A percentile compares a stretch with the other conserved stretches of the same genome.
Evolutionary conservation across 92 coral and sea anemone genomes (phyloP).

Genomic region (Paragorgia papillata): DNA sequence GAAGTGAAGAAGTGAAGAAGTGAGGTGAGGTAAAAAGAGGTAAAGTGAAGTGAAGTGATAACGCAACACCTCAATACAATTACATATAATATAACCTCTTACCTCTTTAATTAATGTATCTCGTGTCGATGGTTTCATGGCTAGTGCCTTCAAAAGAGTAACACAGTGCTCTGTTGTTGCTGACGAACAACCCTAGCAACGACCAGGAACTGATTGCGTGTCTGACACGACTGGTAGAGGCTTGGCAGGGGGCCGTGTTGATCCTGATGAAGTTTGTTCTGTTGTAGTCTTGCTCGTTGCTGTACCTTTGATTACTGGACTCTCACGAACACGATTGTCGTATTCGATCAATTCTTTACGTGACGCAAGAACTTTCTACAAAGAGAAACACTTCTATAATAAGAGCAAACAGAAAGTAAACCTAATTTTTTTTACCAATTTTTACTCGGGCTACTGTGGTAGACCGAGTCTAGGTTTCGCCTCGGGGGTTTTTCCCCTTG

Average conservation of each 20-base stretch:
- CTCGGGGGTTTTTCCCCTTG: too few relatives aligned
- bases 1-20: too few relatives aligned
- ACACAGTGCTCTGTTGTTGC: slow-evolving; percentile 99
- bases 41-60: too few relatives aligned
- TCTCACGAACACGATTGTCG: slow-evolving; percentile 84
- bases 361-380: slow-evolving; percentile 94
- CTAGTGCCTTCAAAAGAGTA: slow-evolving; percentile 84
- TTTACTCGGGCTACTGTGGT: too few relatives aligned
- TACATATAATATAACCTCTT: too few relatives aligned
- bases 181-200: slow-evolving; percentile 96
- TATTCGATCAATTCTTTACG: slow-evolving; percentile 93
- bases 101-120: slow-evolving; percentile 92
- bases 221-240: slow-evolving; percentile 64
- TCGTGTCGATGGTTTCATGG: slow-evolving; percentile 87
- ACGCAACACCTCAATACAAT: too few relatives aligned
- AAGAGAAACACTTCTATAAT: too few relatives aligned
- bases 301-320: slow-evolving; percentile 45
- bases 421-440: too few relatives aligned
- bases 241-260: slow-evolving; percentile 28
- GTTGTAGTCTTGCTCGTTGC: slow-evolving; percentile 21
- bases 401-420: too few relatives aligned
- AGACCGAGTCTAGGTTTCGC: too few relatives aligned
- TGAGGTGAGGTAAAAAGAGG: too few relatives aligned
- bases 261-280: too few relatives aligned
- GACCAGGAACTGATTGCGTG: slow-evolving; percentile 74